phyloP scores from a whole-genome alignment of 2,113 vertebrate species.

The Donacobius atricapilla region DNA sequence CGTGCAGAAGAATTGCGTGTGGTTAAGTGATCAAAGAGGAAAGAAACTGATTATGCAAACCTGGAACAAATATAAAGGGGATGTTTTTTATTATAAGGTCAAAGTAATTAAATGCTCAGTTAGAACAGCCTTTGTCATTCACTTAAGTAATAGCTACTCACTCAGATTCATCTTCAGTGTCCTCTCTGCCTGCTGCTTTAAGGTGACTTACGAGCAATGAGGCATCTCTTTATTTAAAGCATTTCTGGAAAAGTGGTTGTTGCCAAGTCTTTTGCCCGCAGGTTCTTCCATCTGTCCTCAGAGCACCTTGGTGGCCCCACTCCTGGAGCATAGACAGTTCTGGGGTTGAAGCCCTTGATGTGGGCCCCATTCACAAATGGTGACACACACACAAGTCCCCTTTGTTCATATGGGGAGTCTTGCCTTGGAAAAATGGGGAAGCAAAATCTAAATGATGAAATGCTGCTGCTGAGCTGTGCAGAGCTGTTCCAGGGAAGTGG shows the following conservation, averaged over 20 bases:
- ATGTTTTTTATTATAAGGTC: not conserved
- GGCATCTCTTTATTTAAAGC: not conserved
- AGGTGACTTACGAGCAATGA: not conserved
- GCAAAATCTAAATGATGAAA: not conserved
- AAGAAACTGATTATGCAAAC: slow-evolving; percentile 14
- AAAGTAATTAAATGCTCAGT: slow-evolving; percentile 22
- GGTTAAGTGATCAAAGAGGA: slow-evolving; percentile 21
- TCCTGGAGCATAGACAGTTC: not conserved
- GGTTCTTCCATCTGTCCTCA: not conserved
- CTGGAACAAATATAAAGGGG: slow-evolving; percentile 31
- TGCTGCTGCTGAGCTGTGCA: fast-evolving
- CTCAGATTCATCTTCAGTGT: not conserved
- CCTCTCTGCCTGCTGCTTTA: not conserved
- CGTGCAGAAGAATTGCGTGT: not conserved
- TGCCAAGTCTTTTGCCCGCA: not conserved
- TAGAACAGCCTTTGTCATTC: slow-evolving; percentile 17
- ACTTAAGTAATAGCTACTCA: not conserved
- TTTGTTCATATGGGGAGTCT: not conserved
- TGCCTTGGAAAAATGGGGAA: not conserved
- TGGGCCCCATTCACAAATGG: not conserved
- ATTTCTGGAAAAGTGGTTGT: not conserved
- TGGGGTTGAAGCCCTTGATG: not conserved
- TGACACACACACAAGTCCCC: not conserved
- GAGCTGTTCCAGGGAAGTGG: fast-evolving
- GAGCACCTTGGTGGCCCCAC: not conserved